phyloP scores from a whole-genome alignment of 30 jellyfish, hydroid and myxozoan genomes.

The Phacellophora camtschatica region DNA sequence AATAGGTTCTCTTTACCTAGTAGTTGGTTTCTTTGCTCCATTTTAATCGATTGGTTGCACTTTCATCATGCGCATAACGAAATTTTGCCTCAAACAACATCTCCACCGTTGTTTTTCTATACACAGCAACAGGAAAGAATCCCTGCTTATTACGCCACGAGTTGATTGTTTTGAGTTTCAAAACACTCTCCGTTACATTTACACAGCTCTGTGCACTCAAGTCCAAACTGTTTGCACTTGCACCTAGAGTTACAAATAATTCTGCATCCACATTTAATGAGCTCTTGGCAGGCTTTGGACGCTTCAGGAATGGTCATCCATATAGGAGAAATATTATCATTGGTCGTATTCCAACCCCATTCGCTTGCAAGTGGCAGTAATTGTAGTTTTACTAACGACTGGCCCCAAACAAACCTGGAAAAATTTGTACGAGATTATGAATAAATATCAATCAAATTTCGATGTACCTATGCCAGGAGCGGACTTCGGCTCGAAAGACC shows the following conservation, averaged over 20 bases:
- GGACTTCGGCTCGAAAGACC: too few species aligned
- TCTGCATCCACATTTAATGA: slow-evolving; percentile 52
- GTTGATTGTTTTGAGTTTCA: neutral
- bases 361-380: neutral
- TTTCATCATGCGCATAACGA: neutral
- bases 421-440: too few species aligned
- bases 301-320: slow-evolving; percentile 54
- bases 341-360: slow-evolving; percentile 29
- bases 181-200: slow-evolving; percentile 21
- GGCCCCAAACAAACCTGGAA: slow-evolving; percentile 12
- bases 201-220: slow-evolving; percentile 6
- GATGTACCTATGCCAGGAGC: too few species aligned
- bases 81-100: too few species aligned
- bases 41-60: too few species aligned
- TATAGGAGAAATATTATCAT: neutral
- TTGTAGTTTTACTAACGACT: neutral
- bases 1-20: too few species aligned
- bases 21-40: too few species aligned
- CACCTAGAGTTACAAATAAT: slow-evolving; percentile 11
- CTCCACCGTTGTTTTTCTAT: too few species aligned
- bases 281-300: slow-evolving; percentile 56
- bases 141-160: neutral
- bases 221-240: slow-evolving; percentile 35
- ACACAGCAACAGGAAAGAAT: too few species aligned
- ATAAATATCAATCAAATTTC: too few species aligned